Percentiles rank a stretch among this genome's conserved stretches.
Evolutionary conservation across 2,888 invertebrate genomes (phyloP).

Genomic region (Atethmia centrago): DNA sequence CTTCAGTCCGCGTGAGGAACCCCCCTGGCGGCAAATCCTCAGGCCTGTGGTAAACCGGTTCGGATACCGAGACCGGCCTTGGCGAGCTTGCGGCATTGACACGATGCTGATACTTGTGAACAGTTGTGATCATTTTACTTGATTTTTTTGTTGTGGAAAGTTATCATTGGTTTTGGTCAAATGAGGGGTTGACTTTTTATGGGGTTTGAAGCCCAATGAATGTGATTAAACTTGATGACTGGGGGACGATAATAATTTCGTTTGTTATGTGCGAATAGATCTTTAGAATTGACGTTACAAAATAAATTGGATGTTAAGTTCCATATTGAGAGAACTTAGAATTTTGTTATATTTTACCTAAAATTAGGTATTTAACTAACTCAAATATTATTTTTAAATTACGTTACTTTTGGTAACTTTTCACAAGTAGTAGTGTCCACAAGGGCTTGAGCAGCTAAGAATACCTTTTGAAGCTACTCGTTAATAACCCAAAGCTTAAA

Average conservation of each 20-base stretch:
- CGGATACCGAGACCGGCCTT: constrained; percentile 8
- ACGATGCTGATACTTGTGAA: constrained; percentile 71
- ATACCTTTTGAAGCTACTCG: constrained; percentile 76
- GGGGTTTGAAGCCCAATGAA: neutral
- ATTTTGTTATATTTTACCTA: constrained; percentile 14
- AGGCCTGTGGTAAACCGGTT: constrained; percentile 93
- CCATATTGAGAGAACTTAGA: neutral
- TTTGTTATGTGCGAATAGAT: neutral
- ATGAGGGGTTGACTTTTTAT: neutral
- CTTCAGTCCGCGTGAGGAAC: constrained; percentile 96
- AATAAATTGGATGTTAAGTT: neutral
- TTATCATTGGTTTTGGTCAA: constrained; percentile 23
- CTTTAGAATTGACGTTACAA: constrained; percentile 18
- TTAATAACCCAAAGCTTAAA: constrained; percentile 81
- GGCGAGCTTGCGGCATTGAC: constrained; percentile 62
- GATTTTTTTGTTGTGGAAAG: constrained; percentile 1
- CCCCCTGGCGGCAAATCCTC: constrained; percentile 97
- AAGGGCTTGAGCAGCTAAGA: constrained; percentile 74
- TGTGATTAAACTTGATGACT: constrained; percentile 16
- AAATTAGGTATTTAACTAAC: constrained; percentile 15
- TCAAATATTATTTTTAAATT: constrained; percentile 14
- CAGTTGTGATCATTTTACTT: constrained; percentile 29
- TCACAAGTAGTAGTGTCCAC: constrained; percentile 70
- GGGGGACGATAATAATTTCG: neutral
- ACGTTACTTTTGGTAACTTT: constrained; percentile 46